These are phyloP conservation scores for Clavelina lepadiformis DNA, from an alignment of 23 tunicate genomes.

Conservation along the genomic window DNA sequence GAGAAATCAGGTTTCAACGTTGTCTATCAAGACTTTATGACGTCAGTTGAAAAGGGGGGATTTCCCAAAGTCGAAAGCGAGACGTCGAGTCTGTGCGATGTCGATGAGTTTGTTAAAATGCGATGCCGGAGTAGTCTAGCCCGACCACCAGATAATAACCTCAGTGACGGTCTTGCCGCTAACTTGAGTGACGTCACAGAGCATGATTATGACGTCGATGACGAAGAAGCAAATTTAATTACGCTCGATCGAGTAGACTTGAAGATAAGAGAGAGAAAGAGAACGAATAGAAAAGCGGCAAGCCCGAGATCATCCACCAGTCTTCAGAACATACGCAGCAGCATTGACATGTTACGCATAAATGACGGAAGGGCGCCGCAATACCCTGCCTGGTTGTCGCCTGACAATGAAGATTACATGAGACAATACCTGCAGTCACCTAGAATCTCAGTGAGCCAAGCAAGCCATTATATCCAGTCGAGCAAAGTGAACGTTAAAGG, in stretches of 20 bases:
- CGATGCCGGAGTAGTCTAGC: background rate
- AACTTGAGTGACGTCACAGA: background rate
- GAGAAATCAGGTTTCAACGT: background rate
- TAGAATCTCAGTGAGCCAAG: background rate
- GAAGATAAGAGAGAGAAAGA: background rate
- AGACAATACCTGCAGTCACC: background rate
- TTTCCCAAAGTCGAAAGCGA: background rate
- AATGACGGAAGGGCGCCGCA: too few relatives aligned
- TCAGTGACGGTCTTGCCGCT: background rate
- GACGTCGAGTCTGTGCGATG: background rate
- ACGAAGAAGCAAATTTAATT: slow-evolving; percentile 2
- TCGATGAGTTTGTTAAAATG: slow-evolving; percentile 11
- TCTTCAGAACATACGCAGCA: background rate
- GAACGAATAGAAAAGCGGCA: too few relatives aligned
- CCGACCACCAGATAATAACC: background rate
- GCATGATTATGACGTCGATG: slow-evolving; percentile 1
- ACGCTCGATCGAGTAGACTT: background rate
- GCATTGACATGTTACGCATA: too few relatives aligned
- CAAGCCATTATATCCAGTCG: too few relatives aligned
- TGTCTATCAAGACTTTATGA: slow-evolving; percentile 8
- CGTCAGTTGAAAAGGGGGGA: background rate
- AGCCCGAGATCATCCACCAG: background rate
- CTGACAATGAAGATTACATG: background rate
- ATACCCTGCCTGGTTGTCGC: background rate
- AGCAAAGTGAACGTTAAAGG: too few relatives aligned